phyloP scores from a whole-genome alignment of 2,797 vertebrate species.

The Melanotaenia maccullochi region DNA sequence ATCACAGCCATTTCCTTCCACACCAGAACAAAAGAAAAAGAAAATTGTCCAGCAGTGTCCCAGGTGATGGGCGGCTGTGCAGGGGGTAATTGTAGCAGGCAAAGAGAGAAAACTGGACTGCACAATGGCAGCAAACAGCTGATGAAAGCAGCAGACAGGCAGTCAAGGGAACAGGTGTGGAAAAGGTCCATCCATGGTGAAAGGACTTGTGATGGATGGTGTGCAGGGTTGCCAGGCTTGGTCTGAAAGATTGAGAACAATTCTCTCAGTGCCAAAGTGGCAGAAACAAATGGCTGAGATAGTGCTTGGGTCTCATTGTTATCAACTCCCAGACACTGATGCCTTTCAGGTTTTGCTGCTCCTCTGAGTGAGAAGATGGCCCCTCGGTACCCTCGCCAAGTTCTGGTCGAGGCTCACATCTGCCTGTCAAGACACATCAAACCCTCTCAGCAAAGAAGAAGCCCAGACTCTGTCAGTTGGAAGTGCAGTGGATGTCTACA shows the following conservation, averaged over 20 bases:
- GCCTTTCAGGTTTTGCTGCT: constrained; percentile 52
- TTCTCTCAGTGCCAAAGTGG: constrained; percentile 70
- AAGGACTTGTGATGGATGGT: constrained; percentile 71
- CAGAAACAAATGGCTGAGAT: constrained; percentile 74
- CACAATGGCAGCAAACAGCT: constrained; percentile 41
- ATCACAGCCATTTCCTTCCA: constrained; percentile 39
- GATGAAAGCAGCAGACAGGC: constrained; percentile 47
- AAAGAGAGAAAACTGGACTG: constrained; percentile 35
- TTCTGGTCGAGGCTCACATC: constrained; percentile 32
- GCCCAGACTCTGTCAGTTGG: constrained; percentile 32
- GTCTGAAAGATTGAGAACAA: constrained; percentile 69
- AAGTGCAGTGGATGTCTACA: constrained; percentile 65
- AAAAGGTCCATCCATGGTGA: constrained; percentile 66
- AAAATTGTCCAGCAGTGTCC: constrained; percentile 48
- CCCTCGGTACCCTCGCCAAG: constrained; percentile 37
- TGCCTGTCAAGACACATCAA: constrained; percentile 59
- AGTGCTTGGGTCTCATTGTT: constrained; percentile 57
- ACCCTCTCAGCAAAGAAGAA: constrained; percentile 31
- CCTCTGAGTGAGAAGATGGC: constrained; percentile 38
- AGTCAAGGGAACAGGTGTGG: constrained; percentile 41
- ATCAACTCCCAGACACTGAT: constrained; percentile 68
- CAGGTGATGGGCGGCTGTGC: constrained; percentile 55
- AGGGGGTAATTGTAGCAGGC: constrained; percentile 69
- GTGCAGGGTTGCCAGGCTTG: constrained; percentile 62
- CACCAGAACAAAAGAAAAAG: constrained; percentile 39